These are phyloP conservation scores for Cepaea nemoralis DNA, from an alignment of 1,140 invertebrate genomes.

Conservation along the genomic window DNA sequence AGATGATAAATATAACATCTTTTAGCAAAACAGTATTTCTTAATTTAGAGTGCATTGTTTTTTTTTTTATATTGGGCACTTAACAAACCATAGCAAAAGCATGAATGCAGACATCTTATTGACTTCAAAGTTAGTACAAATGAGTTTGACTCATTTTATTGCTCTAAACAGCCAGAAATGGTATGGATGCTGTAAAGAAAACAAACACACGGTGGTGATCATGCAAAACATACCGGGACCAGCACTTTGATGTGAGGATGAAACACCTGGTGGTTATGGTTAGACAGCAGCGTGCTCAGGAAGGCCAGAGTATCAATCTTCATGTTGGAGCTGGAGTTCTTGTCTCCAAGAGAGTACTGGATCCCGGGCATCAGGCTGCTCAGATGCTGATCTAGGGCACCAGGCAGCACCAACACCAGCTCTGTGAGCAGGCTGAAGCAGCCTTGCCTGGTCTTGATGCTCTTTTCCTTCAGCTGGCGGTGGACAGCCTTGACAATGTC, in stretches of 20 bases:
- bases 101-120: no score
- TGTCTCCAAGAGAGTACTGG: constrained; percentile 91
- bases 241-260: constrained; percentile 85
- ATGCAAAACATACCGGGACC: constrained; percentile 79
- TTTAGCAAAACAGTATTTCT: no score
- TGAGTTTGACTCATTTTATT: no score
- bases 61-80: no score
- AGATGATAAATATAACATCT: no score
- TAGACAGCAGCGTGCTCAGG: constrained; percentile 86
- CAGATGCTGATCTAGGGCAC: constrained; percentile 87
- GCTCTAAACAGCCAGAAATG: no score
- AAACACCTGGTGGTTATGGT: constrained; percentile 85
- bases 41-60: no score
- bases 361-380: constrained; percentile 89
- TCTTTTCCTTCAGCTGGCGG: constrained; percentile 92
- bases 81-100: no score
- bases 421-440: constrained; percentile 92
- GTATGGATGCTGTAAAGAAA: no score
- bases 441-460: constrained; percentile 91
- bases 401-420: constrained; percentile 88
- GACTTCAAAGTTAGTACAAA: no score
- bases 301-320: constrained; percentile 97
- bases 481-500: constrained; percentile 89
- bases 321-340: constrained; percentile 96
- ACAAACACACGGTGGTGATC: no score